These are phyloP conservation scores for Shinisaurus crocodilurus DNA, from an alignment of 2,113 vertebrate species.

Conservation along the genomic window DNA sequence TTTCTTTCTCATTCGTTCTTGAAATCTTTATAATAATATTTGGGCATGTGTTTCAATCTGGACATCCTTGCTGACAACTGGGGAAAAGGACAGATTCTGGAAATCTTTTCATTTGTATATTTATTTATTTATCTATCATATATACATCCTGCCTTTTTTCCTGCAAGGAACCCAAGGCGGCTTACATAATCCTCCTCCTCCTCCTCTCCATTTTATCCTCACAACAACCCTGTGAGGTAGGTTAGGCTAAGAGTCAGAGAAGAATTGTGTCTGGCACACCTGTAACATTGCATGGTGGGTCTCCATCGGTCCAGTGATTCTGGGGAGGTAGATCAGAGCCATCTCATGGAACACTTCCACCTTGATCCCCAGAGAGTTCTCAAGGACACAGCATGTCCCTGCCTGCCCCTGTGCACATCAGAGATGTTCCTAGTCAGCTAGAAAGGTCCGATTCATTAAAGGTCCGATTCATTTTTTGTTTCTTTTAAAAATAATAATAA, in stretches of 20 bases:
- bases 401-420: neutral
- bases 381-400: neutral
- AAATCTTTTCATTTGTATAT: neutral
- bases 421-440: neutral
- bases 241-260: too few relatives aligned
- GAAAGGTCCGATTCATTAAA: neutral
- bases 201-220: too few relatives aligned
- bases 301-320: neutral
- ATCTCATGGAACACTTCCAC: neutral
- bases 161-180: too few relatives aligned
- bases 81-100: neutral
- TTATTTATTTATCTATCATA: too few relatives aligned
- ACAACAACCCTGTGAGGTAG: too few relatives aligned
- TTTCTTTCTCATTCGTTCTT: neutral
- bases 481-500: too few relatives aligned
- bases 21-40: neutral
- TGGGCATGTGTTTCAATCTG: neutral
- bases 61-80: neutral
- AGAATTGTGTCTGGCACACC: neutral
- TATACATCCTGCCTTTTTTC: too few relatives aligned
- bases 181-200: too few relatives aligned
- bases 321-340: neutral
- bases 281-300: neutral
- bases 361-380: neutral
- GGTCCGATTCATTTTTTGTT: too few relatives aligned